Evolutionary conservation across 2,113 vertebrate genomes (phyloP), one percentile per base, ranked within the genome.

Genomic region (Strix aluco): DNA sequence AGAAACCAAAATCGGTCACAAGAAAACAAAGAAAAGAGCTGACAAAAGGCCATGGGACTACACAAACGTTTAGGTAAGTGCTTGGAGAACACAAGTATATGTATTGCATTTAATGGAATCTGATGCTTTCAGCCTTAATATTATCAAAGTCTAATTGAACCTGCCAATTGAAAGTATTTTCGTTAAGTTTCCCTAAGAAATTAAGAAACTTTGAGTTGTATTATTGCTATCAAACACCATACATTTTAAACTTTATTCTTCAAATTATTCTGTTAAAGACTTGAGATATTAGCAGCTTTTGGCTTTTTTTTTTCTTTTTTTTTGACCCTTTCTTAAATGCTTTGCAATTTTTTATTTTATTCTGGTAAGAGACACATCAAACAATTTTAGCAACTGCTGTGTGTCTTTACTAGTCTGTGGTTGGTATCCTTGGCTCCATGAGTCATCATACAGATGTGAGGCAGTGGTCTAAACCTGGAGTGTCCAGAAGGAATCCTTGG

Each of bases 291-390:
- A 78, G 9, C 18, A 72, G 8, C 15, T 80, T 62, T 71, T 52
- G 0, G 0, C 18, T 18, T 27, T 17, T 51, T 13, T 51, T 47
- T 32, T 29, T 4, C 13, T 46, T 30, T 27, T 7, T 26, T 57
- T 25, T 18, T 26, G 8, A 23, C 4, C 3, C 14, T 49, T 80
- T 40, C 11, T 67, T 58, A 58, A 86, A 58, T 49, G 9, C 7
- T 70, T 74, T 71, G 15, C 26, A 62, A 49, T 79, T 82, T 86
- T 86, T 7, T 74, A 8, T 46, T 82, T 85, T 85, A 10, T 36
- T 5, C 7, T 66, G 29, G 7, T 13, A 85, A 61, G 8, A 67
- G 32, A 5, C 70, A 57, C 21, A 82, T 32, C 17, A 54, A 49
- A 18, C 16, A 81, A 6, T 32, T 47, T 78, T 61, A 79, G 40